A percentile compares a stretch with the other conserved stretches of the same genome.
Evolutionary conservation across 2,113 vertebrate species (phyloP).

Genomic region (Haplochromis burtoni): DNA sequence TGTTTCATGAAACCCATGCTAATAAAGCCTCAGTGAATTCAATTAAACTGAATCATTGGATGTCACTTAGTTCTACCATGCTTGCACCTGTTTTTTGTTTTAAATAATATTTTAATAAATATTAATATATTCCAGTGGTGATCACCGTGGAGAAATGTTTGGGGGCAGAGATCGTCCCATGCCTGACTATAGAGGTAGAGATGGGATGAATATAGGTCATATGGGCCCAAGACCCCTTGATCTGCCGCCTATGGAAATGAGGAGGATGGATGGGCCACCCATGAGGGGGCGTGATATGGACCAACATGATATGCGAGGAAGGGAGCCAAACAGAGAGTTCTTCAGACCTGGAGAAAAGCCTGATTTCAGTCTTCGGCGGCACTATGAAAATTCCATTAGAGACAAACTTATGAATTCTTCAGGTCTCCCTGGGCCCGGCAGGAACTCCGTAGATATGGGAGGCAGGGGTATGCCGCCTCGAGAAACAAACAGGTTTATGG

Average conservation of each 20-base stretch:
- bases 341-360: slow-evolving; percentile 75
- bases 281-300: slow-evolving; percentile 81
- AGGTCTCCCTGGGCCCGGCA: slow-evolving; percentile 77
- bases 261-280: slow-evolving; percentile 78
- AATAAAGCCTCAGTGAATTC: neutral
- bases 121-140: slow-evolving; percentile 65
- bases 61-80: neutral
- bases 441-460: slow-evolving; percentile 53
- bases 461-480: slow-evolving; percentile 57
- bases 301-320: slow-evolving; percentile 79
- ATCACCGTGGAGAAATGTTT: slow-evolving; percentile 72
- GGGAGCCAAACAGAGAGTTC: slow-evolving; percentile 79
- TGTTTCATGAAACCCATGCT: neutral
- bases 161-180: slow-evolving; percentile 65
- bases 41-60: neutral
- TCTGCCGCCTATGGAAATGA: slow-evolving; percentile 79
- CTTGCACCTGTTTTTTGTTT: neutral
- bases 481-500: slow-evolving; percentile 68
- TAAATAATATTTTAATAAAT: slow-evolving; percentile 4
- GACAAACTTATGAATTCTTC: slow-evolving; percentile 77
- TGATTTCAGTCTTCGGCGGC: slow-evolving; percentile 76
- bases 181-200: slow-evolving; percentile 75
- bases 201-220: slow-evolving; percentile 74
- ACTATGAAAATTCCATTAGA: slow-evolving; percentile 77
- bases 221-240: slow-evolving; percentile 82